Evolutionary conservation across 2,888 invertebrate species (phyloP).

Genomic region (Sesia apiformis): DNA sequence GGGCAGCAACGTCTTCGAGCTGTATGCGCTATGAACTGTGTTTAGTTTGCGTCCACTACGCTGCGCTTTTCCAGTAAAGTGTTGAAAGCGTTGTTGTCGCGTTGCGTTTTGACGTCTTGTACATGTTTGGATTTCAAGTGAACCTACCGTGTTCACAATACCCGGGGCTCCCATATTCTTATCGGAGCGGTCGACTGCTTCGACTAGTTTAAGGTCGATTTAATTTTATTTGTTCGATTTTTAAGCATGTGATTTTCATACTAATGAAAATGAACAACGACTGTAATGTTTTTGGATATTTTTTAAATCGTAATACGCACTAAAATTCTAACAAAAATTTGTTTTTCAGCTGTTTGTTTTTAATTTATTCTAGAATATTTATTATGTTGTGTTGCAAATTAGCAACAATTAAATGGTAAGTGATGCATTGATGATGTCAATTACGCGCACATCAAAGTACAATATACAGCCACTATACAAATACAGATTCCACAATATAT

Average conservation of each 20-base stretch:
- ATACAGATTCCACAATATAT: constrained; percentile 50
- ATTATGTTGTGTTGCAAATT: not conserved
- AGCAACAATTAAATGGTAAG: not conserved
- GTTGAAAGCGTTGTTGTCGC: not conserved
- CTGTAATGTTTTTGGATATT: constrained; percentile 12
- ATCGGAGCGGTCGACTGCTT: constrained; percentile 12
- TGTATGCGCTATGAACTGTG: too few relatives aligned
- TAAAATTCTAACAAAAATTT: constrained; percentile 8
- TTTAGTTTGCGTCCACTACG: too few relatives aligned
- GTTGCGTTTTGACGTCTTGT: constrained; percentile 41
- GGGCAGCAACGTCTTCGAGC: too few relatives aligned
- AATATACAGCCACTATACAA: constrained; percentile 41
- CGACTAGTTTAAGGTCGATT: constrained; percentile 16
- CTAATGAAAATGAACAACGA: constrained; percentile 27
- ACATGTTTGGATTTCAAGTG: constrained; percentile 27
- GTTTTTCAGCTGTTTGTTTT: constrained; percentile 6
- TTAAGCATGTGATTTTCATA: constrained; percentile 23
- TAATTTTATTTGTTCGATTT: constrained; percentile 6
- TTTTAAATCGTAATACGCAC: constrained; percentile 5
- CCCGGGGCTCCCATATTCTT: constrained; percentile 29
- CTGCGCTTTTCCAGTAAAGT: not conserved
- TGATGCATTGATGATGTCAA: constrained; percentile 17
- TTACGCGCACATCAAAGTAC: constrained; percentile 60
- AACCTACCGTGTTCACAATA: constrained; percentile 26
- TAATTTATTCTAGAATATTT: not conserved